Conservation (phyloP, 2,888 invertebrate species). For the Megaustenia siamemsis region DNA sequence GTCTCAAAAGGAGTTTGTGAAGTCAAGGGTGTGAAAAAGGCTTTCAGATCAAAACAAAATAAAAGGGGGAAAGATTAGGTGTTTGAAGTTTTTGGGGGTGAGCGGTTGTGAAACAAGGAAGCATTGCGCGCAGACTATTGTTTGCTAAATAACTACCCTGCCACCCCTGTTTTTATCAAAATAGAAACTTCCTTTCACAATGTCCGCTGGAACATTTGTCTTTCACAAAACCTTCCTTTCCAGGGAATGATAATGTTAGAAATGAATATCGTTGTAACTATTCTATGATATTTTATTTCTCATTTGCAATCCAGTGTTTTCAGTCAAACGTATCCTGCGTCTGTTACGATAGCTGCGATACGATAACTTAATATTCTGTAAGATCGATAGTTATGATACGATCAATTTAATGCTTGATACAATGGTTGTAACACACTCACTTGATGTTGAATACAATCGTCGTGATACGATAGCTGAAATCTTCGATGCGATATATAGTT, state of each 20-base stretch:
- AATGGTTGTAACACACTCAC: no score
- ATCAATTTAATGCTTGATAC: no score
- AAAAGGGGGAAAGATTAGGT: neutral
- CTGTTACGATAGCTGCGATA: no score
- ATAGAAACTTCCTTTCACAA: neutral
- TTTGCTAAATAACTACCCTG: neutral
- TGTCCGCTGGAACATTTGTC: neutral
- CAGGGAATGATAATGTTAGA: no score
- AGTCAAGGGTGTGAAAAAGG: conserved; percentile 2
- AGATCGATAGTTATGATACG: no score
- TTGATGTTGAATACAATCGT: no score
- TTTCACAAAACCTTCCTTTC: neutral
- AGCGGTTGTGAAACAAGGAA: neutral
- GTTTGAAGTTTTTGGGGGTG: neutral
- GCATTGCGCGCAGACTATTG: neutral
- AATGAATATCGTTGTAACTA: neutral
- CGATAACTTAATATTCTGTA: no score
- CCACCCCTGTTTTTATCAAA: neutral
- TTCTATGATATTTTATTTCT: neutral
- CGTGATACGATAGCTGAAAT: no score
- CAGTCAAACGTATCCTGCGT: no score
- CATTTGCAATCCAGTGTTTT: no score
- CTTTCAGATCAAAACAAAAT: neutral
- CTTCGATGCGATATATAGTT: no score
- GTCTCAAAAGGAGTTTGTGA: neutral